These are phyloP conservation scores for Morone chrysops DNA, from an alignment of 2,113 vertebrate genomes.

Conservation along the genomic window DNA sequence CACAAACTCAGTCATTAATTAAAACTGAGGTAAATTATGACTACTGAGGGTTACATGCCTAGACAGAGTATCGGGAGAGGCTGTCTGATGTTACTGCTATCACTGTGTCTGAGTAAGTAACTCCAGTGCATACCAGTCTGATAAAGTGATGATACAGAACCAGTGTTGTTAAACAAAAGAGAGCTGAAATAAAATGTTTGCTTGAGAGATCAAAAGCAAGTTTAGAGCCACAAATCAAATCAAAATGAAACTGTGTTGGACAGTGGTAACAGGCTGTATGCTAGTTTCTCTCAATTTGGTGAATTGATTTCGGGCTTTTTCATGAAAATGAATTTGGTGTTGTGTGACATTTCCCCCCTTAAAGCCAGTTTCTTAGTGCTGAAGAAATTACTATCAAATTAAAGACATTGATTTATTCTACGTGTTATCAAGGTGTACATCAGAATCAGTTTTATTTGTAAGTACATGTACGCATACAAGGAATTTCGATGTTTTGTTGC, in stretches of 20 bases:
- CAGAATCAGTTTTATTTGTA: too few species aligned
- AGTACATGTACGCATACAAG: too few species aligned
- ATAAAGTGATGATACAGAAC: background rate
- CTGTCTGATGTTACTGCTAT: slow-evolving; percentile 6
- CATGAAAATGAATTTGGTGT: background rate
- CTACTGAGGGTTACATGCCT: slow-evolving; percentile 10
- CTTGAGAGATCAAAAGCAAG: background rate
- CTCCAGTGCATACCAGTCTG: background rate
- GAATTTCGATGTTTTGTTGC: too few species aligned
- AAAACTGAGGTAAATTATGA: slow-evolving; percentile 42
- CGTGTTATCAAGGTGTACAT: too few species aligned
- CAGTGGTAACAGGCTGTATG: background rate
- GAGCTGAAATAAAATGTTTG: background rate
- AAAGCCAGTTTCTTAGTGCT: background rate
- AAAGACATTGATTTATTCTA: too few species aligned
- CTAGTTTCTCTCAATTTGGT: background rate
- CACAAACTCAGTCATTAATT: slow-evolving; percentile 41
- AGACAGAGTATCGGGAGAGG: slow-evolving; percentile 29
- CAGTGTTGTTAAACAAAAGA: background rate
- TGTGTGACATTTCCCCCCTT: background rate
- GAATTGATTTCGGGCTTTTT: background rate
- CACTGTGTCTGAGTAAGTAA: background rate
- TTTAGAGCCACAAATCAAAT: background rate
- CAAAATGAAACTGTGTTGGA: background rate
- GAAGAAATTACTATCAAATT: too few species aligned